Evolutionary conservation across 2,113 vertebrate species (phyloP).

Genomic region (Campylomormyrus tamandua): DNA sequence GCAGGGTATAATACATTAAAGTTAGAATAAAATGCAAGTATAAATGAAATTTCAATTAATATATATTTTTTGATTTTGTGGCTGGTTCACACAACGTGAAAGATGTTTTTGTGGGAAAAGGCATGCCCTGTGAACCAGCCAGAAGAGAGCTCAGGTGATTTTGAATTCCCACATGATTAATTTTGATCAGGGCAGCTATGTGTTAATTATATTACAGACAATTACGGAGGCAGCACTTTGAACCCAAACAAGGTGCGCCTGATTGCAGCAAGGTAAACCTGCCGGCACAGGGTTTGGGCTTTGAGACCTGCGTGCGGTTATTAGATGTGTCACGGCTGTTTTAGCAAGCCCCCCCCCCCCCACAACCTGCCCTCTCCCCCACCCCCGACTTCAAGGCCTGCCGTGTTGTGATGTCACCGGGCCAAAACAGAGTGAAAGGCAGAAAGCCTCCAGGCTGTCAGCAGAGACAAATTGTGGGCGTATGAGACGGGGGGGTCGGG

Average conservation of each 20-base stretch:
- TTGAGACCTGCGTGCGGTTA: constrained; percentile 39
- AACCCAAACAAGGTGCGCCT: constrained; percentile 35
- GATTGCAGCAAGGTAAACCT: constrained; percentile 37
- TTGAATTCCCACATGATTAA: constrained; percentile 45
- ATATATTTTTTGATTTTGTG: not conserved
- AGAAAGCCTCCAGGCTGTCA: constrained; percentile 38
- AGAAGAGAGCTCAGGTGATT: constrained; percentile 46
- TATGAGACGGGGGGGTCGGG: not conserved
- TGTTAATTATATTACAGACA: constrained; percentile 30
- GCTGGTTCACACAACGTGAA: not conserved
- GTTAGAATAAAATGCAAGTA: not conserved
- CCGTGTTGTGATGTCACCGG: constrained; percentile 37
- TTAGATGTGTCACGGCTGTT: constrained; percentile 45
- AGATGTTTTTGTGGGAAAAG: not conserved
- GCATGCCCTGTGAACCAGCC: not conserved
- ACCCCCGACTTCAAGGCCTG: constrained; percentile 32
- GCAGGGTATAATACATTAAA: not conserved
- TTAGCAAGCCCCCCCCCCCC: not conserved
- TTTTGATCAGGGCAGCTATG: constrained; percentile 41
- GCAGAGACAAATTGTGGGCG: constrained; percentile 27
- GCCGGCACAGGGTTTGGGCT: constrained; percentile 20
- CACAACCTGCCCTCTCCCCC: constrained; percentile 7
- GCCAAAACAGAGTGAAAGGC: constrained; percentile 26
- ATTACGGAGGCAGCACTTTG: constrained; percentile 40
- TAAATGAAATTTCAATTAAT: not conserved